Evolutionary conservation across 1,140 invertebrate genomes (phyloP).

Genomic region (Caenorhabditis latens): DNA sequence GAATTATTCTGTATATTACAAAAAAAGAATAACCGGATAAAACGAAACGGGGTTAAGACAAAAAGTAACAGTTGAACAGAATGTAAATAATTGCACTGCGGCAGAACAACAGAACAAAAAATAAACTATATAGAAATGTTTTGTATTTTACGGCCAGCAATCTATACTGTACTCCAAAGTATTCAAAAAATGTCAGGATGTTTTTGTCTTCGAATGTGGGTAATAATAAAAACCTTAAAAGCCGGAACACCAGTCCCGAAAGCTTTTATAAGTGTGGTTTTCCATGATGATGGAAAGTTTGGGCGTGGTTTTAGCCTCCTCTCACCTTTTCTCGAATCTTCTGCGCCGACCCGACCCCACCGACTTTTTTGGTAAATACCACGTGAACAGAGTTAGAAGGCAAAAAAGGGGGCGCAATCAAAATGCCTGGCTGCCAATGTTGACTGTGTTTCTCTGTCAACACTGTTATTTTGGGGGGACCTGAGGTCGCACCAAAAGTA

Average conservation of each 20-base stretch:
- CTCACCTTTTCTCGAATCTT: constrained; percentile 50
- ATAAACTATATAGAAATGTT: too few species aligned
- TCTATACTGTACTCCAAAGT: not conserved
- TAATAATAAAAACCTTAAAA: not conserved
- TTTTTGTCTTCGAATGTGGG: not conserved
- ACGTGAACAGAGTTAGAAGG: constrained; percentile 53
- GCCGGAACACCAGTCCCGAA: constrained; percentile 8
- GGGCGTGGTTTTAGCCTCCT: constrained; percentile 41
- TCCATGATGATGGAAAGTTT: constrained; percentile 4
- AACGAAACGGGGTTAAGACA: too few species aligned
- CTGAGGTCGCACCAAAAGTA: not conserved
- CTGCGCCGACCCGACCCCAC: not conserved
- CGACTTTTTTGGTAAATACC: constrained; percentile 51
- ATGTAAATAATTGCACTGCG: too few species aligned
- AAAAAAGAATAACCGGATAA: too few species aligned
- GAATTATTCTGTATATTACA: too few species aligned
- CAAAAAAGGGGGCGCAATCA: constrained; percentile 6
- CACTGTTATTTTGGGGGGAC: constrained; percentile 49
- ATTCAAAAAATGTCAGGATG: not conserved
- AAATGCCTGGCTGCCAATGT: constrained; percentile 37
- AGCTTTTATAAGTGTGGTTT: constrained; percentile 35
- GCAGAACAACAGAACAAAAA: too few species aligned
- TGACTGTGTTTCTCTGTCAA: constrained; percentile 54
- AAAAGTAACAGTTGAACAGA: too few species aligned
- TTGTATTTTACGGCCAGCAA: too few species aligned